Base-by-base conservation (phyloP, 2,113 vertebrate genomes). In the Glareola pratincola region DNA sequence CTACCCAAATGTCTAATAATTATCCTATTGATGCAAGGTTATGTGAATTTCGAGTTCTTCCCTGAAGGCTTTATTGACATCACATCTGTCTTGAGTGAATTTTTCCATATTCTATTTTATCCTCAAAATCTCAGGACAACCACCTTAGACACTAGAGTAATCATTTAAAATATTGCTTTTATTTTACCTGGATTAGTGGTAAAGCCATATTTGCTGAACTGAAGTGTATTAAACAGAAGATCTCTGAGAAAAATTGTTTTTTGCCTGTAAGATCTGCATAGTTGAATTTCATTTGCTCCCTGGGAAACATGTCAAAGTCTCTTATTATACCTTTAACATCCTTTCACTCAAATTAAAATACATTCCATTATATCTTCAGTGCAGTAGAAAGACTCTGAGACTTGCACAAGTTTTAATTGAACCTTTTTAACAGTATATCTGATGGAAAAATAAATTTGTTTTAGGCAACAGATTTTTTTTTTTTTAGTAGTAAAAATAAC, bases 271-370 rank as follows among this genome's bases (percentile, higher is more conserved):
- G 66, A 94, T 94, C 90, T 93, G 43, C 85, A 78, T 84, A 90
- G 89, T 79, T 94, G 91, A 96, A 92, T 96, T 96, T 88, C 67
- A 76, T 93, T 93, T 96, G 30, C 50, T 88, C 47, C 71, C 90
- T 88, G 85, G 80, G 78, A 95, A 96, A 85, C n/a, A 47, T 96
- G 81, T 77, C 95, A 92, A 80, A 74, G 72, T 82, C 41, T 93
- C 63, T 94, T 93, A 85, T 93, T 91, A 82, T 64, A 88, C 76
- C 56, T 85, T 92, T 93, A 95, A 90, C 75, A 90, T 90, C 26
- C 50, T 91, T 83, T 97, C 74, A 80, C 18, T 92, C 88, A 95
- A 92, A 90, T 90, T 92, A 85, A 95, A 85, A 85, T 85, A 74
- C 83, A 90, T 91, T 66, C 53, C n/a, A 77, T 90, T 93, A 69